Percentiles rank a stretch among this genome's conserved stretches.
Evolutionary conservation across 2,113 vertebrate genomes (phyloP).

Genomic region (Telmatochromis sp.): DNA sequence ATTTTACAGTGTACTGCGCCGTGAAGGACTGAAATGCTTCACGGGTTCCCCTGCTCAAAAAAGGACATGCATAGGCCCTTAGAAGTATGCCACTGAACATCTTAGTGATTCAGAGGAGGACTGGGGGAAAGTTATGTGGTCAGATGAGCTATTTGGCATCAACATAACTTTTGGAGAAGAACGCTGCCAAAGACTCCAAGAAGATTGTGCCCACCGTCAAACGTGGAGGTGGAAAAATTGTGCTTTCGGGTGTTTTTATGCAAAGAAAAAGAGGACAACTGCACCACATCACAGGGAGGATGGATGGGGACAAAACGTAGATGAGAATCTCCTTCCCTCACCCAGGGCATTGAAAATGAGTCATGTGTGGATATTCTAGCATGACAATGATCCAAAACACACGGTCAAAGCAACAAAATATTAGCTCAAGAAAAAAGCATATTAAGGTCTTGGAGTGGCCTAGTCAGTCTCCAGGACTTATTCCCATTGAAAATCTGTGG

Average conservation of each 20-base stretch:
- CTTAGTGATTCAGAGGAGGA: neutral
- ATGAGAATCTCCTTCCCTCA: neutral
- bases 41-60: neutral
- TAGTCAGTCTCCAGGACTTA: neutral
- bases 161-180: neutral
- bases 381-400: neutral
- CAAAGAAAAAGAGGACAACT: neutral
- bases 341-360: neutral
- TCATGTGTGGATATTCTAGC: neutral
- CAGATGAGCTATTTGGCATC: neutral
- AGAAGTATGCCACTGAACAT: fast-evolving
- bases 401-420: neutral
- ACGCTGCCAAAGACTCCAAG: neutral
- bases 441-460: neutral
- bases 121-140: neutral
- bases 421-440: neutral
- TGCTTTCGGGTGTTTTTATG: neutral
- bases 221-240: neutral
- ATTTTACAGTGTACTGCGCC: neutral
- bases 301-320: neutral
- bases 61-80: neutral
- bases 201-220: neutral
- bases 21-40: neutral
- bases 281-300: neutral
- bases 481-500: fast-evolving